These are phyloP conservation scores for Lumbricus terrestris DNA, from an alignment of 2,888 invertebrate species.

Conservation along the genomic window DNA sequence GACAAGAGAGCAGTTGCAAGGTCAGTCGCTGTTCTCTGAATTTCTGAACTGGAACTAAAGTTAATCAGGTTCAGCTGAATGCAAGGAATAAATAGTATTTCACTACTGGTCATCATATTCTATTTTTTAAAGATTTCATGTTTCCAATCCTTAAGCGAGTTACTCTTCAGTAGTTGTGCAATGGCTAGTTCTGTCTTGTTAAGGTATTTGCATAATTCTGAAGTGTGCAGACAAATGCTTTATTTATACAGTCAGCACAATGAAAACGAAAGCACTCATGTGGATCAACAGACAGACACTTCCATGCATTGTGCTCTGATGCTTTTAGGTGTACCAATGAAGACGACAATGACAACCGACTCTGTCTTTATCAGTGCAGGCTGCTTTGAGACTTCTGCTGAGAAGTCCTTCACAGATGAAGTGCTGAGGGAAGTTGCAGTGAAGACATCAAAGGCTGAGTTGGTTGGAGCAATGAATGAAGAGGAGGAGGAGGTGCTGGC, in stretches of 20 bases:
- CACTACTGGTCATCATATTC: no score
- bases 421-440: neutral
- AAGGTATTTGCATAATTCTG: neutral
- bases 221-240: neutral
- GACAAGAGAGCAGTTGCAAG: neutral
- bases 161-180: no score
- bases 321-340: neutral
- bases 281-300: neutral
- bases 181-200: no score
- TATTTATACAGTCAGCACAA: neutral
- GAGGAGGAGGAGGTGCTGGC: no score
- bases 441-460: neutral
- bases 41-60: no score
- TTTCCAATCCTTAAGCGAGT: neutral
- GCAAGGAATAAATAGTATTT: no score
- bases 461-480: neutral
- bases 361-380: neutral
- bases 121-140: neutral
- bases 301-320: neutral
- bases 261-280: neutral
- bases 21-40: neutral
- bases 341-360: neutral
- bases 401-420: neutral
- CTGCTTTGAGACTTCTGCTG: neutral
- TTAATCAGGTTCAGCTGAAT: no score